A percentile compares a stretch with the other conserved stretches of the same genome.
Conservation (phyloP, 2,113 vertebrate genomes). For the Dermatemys mawii region DNA sequence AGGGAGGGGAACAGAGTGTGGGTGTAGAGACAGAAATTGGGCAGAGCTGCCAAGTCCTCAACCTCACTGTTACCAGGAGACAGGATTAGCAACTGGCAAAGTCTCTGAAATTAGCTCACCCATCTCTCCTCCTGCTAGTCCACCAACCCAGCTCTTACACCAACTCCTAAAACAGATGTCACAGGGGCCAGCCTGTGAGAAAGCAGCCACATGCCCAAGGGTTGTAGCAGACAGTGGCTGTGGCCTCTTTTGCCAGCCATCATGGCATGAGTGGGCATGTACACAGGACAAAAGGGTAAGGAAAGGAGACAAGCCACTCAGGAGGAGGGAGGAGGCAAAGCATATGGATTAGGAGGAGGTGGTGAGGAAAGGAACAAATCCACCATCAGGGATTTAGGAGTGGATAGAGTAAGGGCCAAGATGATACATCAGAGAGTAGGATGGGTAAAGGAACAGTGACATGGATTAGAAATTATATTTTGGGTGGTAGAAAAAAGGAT, state of each 20-base stretch:
- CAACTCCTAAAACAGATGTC: not conserved
- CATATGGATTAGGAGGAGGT: rapidly evolving
- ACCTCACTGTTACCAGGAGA: not conserved
- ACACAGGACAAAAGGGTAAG: not conserved
- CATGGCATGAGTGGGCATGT: rapidly evolving
- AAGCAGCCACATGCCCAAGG: not conserved
- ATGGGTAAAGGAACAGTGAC: rapidly evolving
- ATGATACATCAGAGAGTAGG: not conserved
- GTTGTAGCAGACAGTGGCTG: not conserved
- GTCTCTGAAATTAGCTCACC: not conserved
- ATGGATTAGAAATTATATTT: not conserved
- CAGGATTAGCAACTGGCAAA: not conserved
- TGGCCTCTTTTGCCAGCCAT: not conserved
- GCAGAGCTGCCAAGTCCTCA: not conserved
- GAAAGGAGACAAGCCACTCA: not conserved
- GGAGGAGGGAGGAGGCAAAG: not conserved
- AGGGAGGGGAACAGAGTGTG: not conserved
- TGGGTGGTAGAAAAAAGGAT: not conserved
- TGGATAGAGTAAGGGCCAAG: not conserved
- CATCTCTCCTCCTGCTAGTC: not conserved
- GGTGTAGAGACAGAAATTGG: not conserved
- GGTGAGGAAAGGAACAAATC: not conserved
- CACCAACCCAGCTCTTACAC: not conserved
- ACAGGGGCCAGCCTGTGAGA: not conserved
- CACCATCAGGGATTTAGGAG: not conserved